phyloP scores from a whole-genome alignment of 2,888 invertebrate species.

The Hydropsyche betteni region DNA sequence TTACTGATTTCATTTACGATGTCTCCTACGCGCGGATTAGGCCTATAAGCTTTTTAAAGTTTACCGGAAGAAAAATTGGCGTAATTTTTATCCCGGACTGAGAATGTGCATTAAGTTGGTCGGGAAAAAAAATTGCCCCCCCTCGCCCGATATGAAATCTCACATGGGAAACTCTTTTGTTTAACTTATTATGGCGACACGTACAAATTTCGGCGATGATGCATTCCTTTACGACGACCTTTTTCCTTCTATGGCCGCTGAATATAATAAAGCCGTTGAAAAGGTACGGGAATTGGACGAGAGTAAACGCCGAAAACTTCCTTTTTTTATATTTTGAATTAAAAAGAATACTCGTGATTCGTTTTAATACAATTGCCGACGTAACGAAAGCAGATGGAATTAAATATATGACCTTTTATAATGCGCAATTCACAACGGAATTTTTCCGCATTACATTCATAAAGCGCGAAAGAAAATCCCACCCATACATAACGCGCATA shows the following conservation, averaged over 20 bases:
- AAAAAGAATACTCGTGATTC: no score
- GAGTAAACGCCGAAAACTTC: neutral
- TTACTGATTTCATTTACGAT: slow-evolving; percentile 49
- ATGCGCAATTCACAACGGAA: no score
- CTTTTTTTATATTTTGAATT: slow-evolving; percentile 10
- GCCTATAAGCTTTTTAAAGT: slow-evolving; percentile 48
- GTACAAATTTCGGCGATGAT: slow-evolving; percentile 28
- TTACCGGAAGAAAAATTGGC: slow-evolving; percentile 48
- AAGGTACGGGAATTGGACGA: no score
- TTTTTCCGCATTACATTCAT: no score
- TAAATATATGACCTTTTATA: no score
- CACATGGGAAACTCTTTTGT: slow-evolving; percentile 45
- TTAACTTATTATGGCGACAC: slow-evolving; percentile 38
- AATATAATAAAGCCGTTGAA: no score
- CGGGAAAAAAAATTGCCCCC: slow-evolving; percentile 37
- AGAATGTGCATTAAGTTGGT: slow-evolving; percentile 15
- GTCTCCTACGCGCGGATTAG: slow-evolving; percentile 32
- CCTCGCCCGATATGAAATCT: slow-evolving; percentile 43
- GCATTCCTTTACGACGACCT: slow-evolving; percentile 16
- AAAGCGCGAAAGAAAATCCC: no score
- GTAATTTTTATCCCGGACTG: slow-evolving; percentile 42
- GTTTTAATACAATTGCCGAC: no score
- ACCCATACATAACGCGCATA: no score
- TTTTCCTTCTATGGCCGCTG: neutral
- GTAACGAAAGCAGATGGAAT: no score